Base-by-base conservation (phyloP, 2,888 invertebrate genomes). In the Glaucopsyche alexis region DNA sequence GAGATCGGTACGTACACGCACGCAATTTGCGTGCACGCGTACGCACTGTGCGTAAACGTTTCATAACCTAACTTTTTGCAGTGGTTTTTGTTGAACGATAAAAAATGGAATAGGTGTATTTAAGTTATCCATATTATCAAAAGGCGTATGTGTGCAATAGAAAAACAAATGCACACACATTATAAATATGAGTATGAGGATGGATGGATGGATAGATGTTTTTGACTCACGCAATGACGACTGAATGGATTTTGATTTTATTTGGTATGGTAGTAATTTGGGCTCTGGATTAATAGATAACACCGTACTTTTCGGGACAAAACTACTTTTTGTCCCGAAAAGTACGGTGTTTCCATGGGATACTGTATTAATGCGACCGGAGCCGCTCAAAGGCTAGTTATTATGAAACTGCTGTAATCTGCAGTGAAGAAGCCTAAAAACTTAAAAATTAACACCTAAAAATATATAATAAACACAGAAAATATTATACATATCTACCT, bases 1-100 rank as follows among this genome's bases (percentile, higher is more conserved):
- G 81, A 80, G 11, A 81, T 75, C 77, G 80, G 78, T 79, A 74
- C 71, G 75, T 70, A n/a, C 64, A 11, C 47, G 14, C 67, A 40
- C 13, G 0, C 29, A 29, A 29, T 29, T 11, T 16, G 67, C 67
- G 45, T 67, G 1, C 29, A 29, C 16, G 42, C 16, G 67, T 19
- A 13, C 42, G 45, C 19, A 16, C 16, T 45, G 13, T 38, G 45
- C 67, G 45, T 9, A 67, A 45, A 55, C 16, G 55, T 55, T 19
- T 19, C 9, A 55, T 16, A 55, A 55, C 11, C 19, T 19, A 5
- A 55, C 55, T 9, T 55, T 19, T 16, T 19, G 8, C 16, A 19
- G 19, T 16, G 8, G 8, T 42, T 42, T 11, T 4, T 11, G 4
- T 55, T 55, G 4, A 55, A 9, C 16, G 19, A 1, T 55, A 19